These are phyloP conservation scores for Apodemia mormo DNA, from an alignment of 2,888 invertebrate genomes.

Conservation along the genomic window DNA sequence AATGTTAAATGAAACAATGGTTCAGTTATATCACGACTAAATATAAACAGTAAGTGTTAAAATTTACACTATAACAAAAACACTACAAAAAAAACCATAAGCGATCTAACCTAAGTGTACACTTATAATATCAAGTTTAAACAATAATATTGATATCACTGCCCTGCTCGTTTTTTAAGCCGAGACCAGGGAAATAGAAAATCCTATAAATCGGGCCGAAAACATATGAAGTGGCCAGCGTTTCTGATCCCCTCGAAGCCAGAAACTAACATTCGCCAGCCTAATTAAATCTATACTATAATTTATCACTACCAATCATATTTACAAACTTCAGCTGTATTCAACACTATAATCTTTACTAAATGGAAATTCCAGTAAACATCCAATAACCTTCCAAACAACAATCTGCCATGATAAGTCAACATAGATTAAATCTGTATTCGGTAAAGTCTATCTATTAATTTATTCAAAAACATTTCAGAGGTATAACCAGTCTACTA, in stretches of 20 bases:
- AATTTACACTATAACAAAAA: constrained; percentile 78
- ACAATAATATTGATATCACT: constrained; percentile 70
- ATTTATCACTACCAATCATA: constrained; percentile 44
- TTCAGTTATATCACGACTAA: constrained; percentile 66
- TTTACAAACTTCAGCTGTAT: constrained; percentile 53
- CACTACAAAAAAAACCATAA: constrained; percentile 69
- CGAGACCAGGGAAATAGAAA: constrained; percentile 55
- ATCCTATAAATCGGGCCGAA: constrained; percentile 77
- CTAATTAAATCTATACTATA: constrained; percentile 46
- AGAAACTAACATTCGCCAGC: constrained; percentile 50
- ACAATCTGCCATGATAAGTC: constrained; percentile 45
- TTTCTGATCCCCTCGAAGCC: constrained; percentile 55
- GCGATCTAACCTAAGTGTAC: constrained; percentile 69
- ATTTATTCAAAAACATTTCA: constrained; percentile 61
- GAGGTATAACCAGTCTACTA: constrained; percentile 78
- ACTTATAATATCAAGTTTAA: constrained; percentile 73
- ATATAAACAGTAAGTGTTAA: constrained; percentile 64
- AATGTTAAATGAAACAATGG: constrained; percentile 54
- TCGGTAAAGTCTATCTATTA: constrained; percentile 60
- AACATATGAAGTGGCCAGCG: constrained; percentile 80
- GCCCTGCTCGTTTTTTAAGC: constrained; percentile 48
- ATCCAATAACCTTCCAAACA: constrained; percentile 28
- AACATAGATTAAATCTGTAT: constrained; percentile 61
- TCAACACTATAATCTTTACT: constrained; percentile 25
- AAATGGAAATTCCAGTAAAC: constrained; percentile 32